Base-by-base conservation (phyloP, 2,888 invertebrate species). In the Ophion ellenae region DNA sequence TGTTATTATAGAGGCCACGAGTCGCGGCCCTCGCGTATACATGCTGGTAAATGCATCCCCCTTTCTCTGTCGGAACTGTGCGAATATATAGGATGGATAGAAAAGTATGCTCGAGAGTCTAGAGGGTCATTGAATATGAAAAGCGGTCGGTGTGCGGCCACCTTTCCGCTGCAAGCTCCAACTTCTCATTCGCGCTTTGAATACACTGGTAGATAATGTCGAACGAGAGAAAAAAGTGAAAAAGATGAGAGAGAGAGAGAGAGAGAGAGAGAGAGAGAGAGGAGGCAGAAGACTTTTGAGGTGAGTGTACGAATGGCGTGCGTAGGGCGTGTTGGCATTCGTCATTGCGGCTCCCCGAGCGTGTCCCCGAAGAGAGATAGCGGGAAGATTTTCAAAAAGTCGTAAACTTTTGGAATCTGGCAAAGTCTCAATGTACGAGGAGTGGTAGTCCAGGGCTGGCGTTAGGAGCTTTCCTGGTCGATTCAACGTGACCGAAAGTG, bases 81-180 rank as follows among this genome's bases (percentile, higher is more conserved):
- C 11, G 47, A 14, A 47, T 73, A 69, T 81, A 75, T 81, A 70
- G 61, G 66, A 47, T 81, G 86, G 83, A 86, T 86, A 78, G 78
- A 78, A 86, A 81, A 86, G 83, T 83, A 83, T 83, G 77, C 86
- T 86, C 81, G 57, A 83, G 86, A 78, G 78, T 71, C 83, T 81
- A 61, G 69, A 86, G 86, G 47, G 77, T 78, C 86, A 81, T 86
- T 86, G 86, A 86, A 83, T 86, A 81, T 86, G 78, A 86, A 86
- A 83, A 86, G 86, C 81, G 78, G 64, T 71, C 53, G 69, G 86
- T 81, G 61, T 81, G 74, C 70, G 64, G 45, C 73, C 32, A 67
- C 70, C 77, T 83, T 81, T 83, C 74, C 81, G 71, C 73, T 70
- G 64, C 70, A 71, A 84, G 66, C 78, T 75, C 70, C 59, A 59